Percentiles rank a stretch among this genome's conserved stretches.
phyloP scores from a whole-genome alignment of 2,797 vertebrate genomes.

The Salmo trutta region DNA sequence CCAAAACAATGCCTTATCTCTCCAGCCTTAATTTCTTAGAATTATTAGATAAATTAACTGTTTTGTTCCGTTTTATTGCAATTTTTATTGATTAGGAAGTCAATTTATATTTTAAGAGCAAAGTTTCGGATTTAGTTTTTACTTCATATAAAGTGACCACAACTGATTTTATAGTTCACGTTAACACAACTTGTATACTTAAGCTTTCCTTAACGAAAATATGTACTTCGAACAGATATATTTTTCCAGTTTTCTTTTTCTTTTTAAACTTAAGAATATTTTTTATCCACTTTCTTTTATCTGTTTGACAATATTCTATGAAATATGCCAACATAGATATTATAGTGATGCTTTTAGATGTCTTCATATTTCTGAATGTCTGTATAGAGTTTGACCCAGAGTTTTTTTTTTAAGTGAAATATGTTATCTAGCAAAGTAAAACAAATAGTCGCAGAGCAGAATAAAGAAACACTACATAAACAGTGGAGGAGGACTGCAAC shows the following conservation, averaged over 20 bases:
- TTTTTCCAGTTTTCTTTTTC: constrained; percentile 58
- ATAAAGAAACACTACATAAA: constrained; percentile 48
- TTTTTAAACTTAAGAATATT: constrained; percentile 55
- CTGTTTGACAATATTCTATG: constrained; percentile 49
- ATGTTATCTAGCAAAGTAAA: constrained; percentile 45
- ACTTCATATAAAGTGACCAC: constrained; percentile 46
- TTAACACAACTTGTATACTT: constrained; percentile 59
- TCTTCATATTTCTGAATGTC: constrained; percentile 63
- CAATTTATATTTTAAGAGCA: constrained; percentile 58
- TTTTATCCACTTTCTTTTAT: constrained; percentile 51
- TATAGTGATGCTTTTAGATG: constrained; percentile 59
- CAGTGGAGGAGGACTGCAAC: constrained; percentile 50
- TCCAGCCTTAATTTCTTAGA: constrained; percentile 48
- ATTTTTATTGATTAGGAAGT: constrained; percentile 42
- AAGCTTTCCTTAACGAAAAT: constrained; percentile 68
- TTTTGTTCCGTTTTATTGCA: constrained; percentile 36
- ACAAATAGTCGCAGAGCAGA: constrained; percentile 54
- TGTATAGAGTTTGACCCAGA: constrained; percentile 56
- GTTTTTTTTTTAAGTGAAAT: constrained; percentile 19
- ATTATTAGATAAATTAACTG: constrained; percentile 38
- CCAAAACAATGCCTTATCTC: constrained; percentile 55
- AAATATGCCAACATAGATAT: constrained; percentile 59
- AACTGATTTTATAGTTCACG: constrained; percentile 53
- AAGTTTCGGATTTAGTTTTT: constrained; percentile 56
- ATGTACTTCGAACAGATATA: constrained; percentile 58